Percentiles rank a stretch among this genome's conserved stretches.
These are phyloP conservation scores for Cyclophora punctaria DNA, from an alignment of 2,888 invertebrate genomes.

Conservation along the genomic window DNA sequence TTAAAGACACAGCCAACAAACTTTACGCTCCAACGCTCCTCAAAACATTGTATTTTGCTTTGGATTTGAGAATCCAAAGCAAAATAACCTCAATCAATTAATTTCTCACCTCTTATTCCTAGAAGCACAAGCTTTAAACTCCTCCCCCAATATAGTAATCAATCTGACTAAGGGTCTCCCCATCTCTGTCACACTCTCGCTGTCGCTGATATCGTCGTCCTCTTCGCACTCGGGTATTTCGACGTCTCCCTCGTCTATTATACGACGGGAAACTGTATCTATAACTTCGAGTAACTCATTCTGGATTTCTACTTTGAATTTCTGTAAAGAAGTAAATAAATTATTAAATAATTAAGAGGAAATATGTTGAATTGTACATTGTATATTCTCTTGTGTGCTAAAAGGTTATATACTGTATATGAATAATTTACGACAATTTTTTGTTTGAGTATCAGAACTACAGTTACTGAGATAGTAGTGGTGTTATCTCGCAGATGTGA, in stretches of 20 bases:
- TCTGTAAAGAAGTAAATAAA: conserved; percentile 73
- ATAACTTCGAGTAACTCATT: conserved; percentile 87
- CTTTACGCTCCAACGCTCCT: no score
- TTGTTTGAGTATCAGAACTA: no score
- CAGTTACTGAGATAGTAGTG: no score
- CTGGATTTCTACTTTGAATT: conserved; percentile 88
- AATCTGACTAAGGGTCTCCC: conserved; percentile 53
- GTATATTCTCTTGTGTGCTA: no score
- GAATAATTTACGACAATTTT: no score
- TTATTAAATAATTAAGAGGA: no score
- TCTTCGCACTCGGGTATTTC: conserved; percentile 43
- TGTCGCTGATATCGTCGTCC: conserved; percentile 39
- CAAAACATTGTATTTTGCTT: no score
- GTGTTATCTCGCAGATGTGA: neutral
- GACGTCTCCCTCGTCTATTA: conserved; percentile 76
- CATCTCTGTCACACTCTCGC: conserved; percentile 43
- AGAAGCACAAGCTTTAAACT: conserved; percentile 53
- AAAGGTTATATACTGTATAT: no score
- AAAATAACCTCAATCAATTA: no score
- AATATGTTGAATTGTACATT: no score
- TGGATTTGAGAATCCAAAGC: no score
- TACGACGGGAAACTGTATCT: conserved; percentile 84
- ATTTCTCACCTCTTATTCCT: conserved; percentile 48
- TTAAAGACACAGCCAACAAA: no score
- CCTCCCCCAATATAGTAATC: conserved; percentile 47